These are phyloP conservation scores for Apaloderma vittatum DNA, from an alignment of 2,113 vertebrate species.

Conservation along the genomic window DNA sequence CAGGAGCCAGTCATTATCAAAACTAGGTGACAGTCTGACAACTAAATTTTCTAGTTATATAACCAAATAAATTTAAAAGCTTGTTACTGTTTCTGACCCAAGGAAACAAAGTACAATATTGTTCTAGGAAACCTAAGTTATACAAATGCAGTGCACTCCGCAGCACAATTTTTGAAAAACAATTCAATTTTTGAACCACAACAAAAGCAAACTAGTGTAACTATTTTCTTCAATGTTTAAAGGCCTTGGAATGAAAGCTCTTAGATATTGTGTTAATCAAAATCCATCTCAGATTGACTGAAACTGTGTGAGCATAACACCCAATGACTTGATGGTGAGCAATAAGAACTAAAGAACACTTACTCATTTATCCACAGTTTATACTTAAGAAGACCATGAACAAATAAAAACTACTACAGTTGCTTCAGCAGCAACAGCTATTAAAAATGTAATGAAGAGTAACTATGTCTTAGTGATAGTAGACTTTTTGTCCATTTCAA, in stretches of 20 bases:
- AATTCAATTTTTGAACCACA: not conserved
- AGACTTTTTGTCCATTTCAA: conserved; percentile 76
- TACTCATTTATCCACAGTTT: not conserved
- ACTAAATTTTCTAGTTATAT: not conserved
- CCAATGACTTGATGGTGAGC: not conserved
- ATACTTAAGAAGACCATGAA: not conserved
- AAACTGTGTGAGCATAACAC: not conserved
- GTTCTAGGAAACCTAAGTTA: not conserved
- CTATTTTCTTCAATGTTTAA: not conserved
- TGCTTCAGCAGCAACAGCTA: not conserved
- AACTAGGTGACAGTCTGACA: not conserved
- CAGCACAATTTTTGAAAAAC: not conserved
- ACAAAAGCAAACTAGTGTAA: not conserved
- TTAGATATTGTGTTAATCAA: not conserved
- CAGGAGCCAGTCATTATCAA: not conserved
- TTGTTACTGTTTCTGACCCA: not conserved
- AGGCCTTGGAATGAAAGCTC: not conserved
- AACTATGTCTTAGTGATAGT: conserved; percentile 66
- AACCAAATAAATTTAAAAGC: not conserved
- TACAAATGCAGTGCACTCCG: not conserved
- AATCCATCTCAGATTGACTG: not conserved
- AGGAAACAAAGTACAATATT: not conserved
- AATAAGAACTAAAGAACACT: not conserved
- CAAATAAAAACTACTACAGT: not conserved
- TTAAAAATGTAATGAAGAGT: not conserved